A percentile compares a stretch with the other conserved stretches of the same genome.
These are phyloP conservation scores for Silvanus unidentatus DNA, from an alignment of 2,888 invertebrate species.

Conservation along the genomic window DNA sequence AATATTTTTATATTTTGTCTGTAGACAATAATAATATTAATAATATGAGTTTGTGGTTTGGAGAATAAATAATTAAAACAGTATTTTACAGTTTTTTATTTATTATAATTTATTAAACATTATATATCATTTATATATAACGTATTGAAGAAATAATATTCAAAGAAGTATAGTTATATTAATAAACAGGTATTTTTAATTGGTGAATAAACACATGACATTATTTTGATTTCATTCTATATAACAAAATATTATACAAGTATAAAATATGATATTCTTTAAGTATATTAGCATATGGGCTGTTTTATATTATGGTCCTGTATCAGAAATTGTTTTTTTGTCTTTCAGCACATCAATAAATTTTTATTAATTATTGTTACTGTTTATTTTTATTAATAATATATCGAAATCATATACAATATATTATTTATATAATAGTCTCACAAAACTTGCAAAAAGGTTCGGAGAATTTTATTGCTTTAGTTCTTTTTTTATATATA, in stretches of 20 bases:
- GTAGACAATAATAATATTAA: no score
- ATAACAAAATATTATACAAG: constrained; percentile 14
- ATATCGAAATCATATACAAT: background rate
- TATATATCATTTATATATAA: constrained; percentile 14
- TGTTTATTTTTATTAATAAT: no score
- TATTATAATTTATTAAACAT: constrained; percentile 25
- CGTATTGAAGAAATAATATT: constrained; percentile 21
- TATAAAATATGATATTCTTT: constrained; percentile 5
- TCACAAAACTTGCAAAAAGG: background rate
- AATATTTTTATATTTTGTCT: no score
- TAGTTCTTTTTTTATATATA: background rate
- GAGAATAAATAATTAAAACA: constrained; percentile 1
- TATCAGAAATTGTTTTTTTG: constrained; percentile 11
- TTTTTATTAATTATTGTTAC: constrained; percentile 6
- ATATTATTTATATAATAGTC: background rate
- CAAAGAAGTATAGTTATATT: constrained; percentile 10
- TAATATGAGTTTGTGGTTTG: no score
- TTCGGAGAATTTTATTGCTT: constrained; percentile 3
- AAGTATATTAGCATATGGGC: background rate
- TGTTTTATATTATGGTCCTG: constrained; percentile 17
- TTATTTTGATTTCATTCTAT: constrained; percentile 22
- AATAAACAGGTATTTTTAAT: constrained; percentile 15
- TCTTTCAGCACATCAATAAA: constrained; percentile 16
- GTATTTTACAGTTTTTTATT: constrained; percentile 16
- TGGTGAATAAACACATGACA: constrained; percentile 18